Base-by-base conservation (phyloP, 2,888 invertebrate species). In the Acanthococcus lagerstroemiae region DNA sequence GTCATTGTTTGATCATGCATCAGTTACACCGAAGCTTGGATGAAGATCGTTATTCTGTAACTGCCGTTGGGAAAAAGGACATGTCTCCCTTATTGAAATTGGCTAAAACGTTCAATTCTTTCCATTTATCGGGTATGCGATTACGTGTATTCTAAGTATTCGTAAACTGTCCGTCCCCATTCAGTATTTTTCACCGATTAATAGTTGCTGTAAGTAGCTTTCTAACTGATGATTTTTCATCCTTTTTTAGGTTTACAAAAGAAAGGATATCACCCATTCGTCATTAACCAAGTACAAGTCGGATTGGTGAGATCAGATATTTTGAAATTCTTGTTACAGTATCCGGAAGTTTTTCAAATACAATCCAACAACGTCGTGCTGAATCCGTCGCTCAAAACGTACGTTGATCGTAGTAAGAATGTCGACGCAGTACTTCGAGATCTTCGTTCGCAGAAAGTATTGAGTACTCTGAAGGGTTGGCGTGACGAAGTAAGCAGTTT, bases 381-480 rank as follows among this genome's bases (percentile, higher is more conserved):
- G 71, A 91, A 91, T 78, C 90, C 91, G 71, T 88, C 90, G 65
- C 90, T 91, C 75, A 81, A 89, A 73, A 89, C 90, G 73, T 92
- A 91, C 75, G 83, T 86, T 70, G 88, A 90, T 73, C 82, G 92
- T 72, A 88, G 88, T 68, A 81, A 81, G 65, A 83, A 84, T 74
- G 81, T 95, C 55, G 90, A 90, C 70, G 82, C 84, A 75, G 86
- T 94, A 67, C 80, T 95, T 72, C 82, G 83, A 72, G 84, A 87
- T 74, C 80, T 93, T 74, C 81, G 86, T 68, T 82, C 82, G 69
- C 84, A 89, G 72, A 85, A 87, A 73, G 82, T 84, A 71, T 88
- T 93, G 75, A 80, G 86, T 70, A 87, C 94, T 50, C 78, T 93
- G 7, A 85, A 86, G 74, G 94, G 95, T 19, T 95, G 95, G 95